Evolutionary conservation across 2,113 vertebrate genomes (phyloP).

Genomic region (Hypocryptadius cinnamomeus): DNA sequence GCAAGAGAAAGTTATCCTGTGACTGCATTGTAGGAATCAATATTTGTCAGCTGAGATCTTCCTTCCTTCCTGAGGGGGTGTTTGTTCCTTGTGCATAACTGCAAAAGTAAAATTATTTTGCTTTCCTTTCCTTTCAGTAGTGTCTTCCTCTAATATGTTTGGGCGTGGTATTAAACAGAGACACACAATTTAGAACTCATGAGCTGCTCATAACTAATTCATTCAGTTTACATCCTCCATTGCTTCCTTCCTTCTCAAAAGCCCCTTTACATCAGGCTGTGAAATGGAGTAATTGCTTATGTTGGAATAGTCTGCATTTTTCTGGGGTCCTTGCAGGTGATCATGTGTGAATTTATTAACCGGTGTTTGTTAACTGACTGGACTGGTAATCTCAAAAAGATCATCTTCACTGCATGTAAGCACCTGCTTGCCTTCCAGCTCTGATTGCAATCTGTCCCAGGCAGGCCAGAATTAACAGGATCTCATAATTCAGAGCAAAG

Average conservation of each 20-base stretch:
- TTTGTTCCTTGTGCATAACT: not conserved
- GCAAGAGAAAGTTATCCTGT: not conserved
- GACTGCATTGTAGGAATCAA: not conserved
- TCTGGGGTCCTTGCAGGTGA: not conserved
- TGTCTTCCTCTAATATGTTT: not conserved
- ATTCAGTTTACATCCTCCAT: not conserved
- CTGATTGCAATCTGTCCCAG: not conserved
- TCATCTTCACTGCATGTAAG: not conserved
- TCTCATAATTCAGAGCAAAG: not conserved
- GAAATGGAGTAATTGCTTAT: not conserved
- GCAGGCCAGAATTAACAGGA: not conserved
- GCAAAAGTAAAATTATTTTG: not conserved
- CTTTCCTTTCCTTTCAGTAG: not conserved
- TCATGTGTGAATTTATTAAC: not conserved
- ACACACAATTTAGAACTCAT: not conserved
- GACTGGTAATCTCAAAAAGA: not conserved
- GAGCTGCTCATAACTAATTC: not conserved
- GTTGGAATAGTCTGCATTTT: not conserved
- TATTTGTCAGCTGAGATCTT: not conserved
- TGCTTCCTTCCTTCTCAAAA: not conserved
- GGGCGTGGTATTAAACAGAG: not conserved
- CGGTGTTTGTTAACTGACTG: not conserved
- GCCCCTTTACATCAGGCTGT: not conserved
- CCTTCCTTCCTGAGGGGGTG: not conserved
- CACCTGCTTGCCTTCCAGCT: not conserved